Base-by-base conservation (phyloP, 2,888 invertebrate genomes). In the Coenonympha glycerion region DNA sequence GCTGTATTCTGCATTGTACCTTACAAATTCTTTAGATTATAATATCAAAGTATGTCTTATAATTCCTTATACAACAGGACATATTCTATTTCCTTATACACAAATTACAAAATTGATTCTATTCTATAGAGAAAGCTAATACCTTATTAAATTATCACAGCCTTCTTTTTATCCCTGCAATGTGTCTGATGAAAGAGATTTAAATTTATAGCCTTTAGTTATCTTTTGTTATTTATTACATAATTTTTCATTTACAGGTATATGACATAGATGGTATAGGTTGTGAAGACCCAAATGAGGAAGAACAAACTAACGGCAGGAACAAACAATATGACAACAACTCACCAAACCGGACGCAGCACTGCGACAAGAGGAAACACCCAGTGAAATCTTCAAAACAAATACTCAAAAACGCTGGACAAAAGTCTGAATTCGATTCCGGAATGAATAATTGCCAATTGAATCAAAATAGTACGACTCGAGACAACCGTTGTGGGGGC, bases 381-480 rank as follows among this genome's bases (percentile, higher is more conserved):
- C 62, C 68, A 3, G 66, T 85, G 0, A 87, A 87, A 65, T 87
- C 87, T 5, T 87, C 87, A 6, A 87, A 86, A 58, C 87, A 86
- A 64, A 86, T 87, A 58, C 76, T 87, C 22, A 65, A 84, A 57
- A 87, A 87, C 50, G 86, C 87, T 1, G 87, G 87, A 8, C 87
- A 87, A 51, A 86, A 85, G 53, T 87, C 87, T 0, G 87, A 87
- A 54, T 87, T 87, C 51, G 87, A 86, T 58, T 86, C 86, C 0
- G 87, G 87, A 6, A 87, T 87, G 86, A 87, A 87, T 67, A 87
- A 86, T 64, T 79, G 74, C 49, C 87, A 86, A 60, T 60, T 85
- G 1, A 83, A 66, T 55, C 85, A 83, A 55, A 78, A 66, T 47
- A 64, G 68, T 40, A 46, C 58, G 0, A 68, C 58, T 18, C 74